Evolutionary conservation across 2,888 invertebrate genomes (phyloP).

Genomic region (Caradrina clavipalpis): DNA sequence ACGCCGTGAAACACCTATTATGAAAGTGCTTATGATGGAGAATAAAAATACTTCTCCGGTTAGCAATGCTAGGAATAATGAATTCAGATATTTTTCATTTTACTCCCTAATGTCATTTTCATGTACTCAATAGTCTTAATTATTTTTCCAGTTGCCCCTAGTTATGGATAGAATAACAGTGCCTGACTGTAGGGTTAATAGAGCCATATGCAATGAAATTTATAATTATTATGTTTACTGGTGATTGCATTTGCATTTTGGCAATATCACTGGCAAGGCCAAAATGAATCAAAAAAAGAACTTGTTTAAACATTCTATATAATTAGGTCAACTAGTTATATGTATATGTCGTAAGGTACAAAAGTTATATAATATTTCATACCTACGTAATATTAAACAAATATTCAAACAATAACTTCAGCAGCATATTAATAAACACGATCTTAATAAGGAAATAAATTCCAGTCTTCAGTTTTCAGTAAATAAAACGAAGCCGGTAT

Average conservation of each 20-base stretch:
- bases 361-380: no score
- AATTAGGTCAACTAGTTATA: no score
- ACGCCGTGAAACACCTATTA: not conserved
- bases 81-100: conserved; percentile 20
- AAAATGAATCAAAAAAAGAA: no score
- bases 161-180: conserved; percentile 3
- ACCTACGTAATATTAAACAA: no score
- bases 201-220: not conserved
- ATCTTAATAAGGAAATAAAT: conserved; percentile 64
- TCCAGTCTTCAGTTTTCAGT: conserved; percentile 33
- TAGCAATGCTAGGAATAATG: not conserved
- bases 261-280: no score
- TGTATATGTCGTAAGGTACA: no score
- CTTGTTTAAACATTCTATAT: no score
- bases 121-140: conserved; percentile 21
- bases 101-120: conserved; percentile 25
- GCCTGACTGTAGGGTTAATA: conserved; percentile 1
- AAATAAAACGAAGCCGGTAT: conserved; percentile 70
- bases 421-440: conserved; percentile 60
- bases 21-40: not conserved
- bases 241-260: no score
- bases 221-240: no score
- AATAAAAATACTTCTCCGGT: not conserved
- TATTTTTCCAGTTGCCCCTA: conserved; percentile 8
- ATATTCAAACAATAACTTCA: not conserved